These are phyloP conservation scores for Didymodactylos carnosus DNA, from an alignment of 2,888 invertebrate species.

Conservation along the genomic window DNA sequence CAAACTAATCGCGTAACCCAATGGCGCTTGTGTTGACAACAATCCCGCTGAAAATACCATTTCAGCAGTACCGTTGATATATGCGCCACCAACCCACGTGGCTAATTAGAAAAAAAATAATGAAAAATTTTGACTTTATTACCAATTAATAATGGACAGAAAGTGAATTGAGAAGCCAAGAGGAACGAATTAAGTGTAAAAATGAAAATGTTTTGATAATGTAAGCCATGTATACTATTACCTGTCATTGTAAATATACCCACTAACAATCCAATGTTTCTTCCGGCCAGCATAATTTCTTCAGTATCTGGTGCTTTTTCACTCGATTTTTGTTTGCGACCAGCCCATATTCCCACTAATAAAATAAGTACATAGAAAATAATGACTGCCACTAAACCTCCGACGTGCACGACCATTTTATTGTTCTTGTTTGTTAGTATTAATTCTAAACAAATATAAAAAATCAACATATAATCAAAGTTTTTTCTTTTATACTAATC, in stretches of 20 bases:
- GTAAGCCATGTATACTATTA: conserved; percentile 31
- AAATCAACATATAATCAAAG: too few relatives aligned
- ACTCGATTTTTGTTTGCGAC: conserved; percentile 53
- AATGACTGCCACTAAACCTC: conserved; percentile 75
- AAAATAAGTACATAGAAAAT: conserved; percentile 87
- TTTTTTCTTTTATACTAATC: too few relatives aligned
- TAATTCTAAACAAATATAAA: too few relatives aligned
- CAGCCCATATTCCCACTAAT: conserved; percentile 89
- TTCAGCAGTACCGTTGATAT: conserved; percentile 96
- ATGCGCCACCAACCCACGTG: conserved; percentile 98
- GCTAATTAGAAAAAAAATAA: too few relatives aligned
- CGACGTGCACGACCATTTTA: conserved; percentile 43
- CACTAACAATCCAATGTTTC: conserved; percentile 81
- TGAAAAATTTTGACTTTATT: too few relatives aligned
- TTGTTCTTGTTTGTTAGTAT: too few relatives aligned
- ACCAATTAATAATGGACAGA: too few relatives aligned
- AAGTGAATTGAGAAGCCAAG: background rate
- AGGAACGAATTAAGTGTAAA: background rate
- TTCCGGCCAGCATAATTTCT: conserved; percentile 92
- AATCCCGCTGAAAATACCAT: conserved; percentile 61
- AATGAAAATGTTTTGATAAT: too few relatives aligned
- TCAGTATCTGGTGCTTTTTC: conserved; percentile 43
- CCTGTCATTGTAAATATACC: conserved; percentile 99
- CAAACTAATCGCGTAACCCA: conserved; percentile 84
- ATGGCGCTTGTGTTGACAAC: conserved; percentile 96